Percentiles rank a stretch among this genome's conserved stretches.
Conservation (phyloP, 2,113 vertebrate species). For the Ellobius talpinus region DNA sequence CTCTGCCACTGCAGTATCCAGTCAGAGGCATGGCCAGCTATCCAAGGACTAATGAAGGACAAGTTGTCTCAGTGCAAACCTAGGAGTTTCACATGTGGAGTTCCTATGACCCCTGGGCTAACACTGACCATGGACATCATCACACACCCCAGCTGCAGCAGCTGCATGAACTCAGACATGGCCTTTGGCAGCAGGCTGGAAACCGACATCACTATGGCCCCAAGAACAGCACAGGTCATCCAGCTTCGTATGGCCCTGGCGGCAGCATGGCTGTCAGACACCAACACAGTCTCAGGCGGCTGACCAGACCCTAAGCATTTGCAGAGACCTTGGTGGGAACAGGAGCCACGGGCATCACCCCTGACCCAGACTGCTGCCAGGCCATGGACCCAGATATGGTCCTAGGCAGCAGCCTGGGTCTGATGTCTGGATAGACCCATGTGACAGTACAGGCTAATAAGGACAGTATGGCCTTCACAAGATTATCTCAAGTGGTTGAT, state of each 20-base stretch:
- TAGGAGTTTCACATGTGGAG: background rate
- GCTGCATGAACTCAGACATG: background rate
- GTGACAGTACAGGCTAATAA: background rate
- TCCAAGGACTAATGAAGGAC: background rate
- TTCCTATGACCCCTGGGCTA: background rate
- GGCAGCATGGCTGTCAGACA: background rate
- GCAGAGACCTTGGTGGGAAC: background rate
- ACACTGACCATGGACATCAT: background rate
- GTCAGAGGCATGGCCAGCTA: background rate
- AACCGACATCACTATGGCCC: background rate
- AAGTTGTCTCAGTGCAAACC: background rate
- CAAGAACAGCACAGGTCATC: background rate
- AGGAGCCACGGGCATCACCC: background rate
- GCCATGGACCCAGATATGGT: background rate
- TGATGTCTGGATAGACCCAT: background rate
- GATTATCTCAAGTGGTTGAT: background rate
- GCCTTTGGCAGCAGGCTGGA: background rate
- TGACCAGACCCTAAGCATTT: background rate
- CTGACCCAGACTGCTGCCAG: background rate
- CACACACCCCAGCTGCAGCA: background rate
- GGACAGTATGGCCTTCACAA: background rate
- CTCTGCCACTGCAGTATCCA: background rate
- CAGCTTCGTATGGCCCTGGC: accelerated
- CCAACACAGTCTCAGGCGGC: background rate
- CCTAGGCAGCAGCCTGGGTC: background rate